Conservation (phyloP, 2,113 vertebrate genomes). For the Amphiprion percula region DNA sequence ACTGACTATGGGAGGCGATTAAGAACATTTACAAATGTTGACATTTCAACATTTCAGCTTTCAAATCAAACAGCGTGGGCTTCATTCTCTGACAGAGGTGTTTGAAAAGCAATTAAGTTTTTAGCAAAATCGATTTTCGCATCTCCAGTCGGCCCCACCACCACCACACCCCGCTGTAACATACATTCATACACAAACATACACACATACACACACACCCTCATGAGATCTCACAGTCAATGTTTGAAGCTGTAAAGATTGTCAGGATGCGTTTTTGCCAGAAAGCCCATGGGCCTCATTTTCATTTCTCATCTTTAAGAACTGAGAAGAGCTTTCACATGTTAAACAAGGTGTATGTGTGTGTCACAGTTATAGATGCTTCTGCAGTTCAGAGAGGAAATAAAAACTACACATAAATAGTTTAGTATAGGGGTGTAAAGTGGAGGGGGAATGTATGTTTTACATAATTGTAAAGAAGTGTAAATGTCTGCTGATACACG, state of each 20-base stretch:
- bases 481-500: neutral
- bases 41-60: slow-evolving; percentile 51
- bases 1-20: slow-evolving; percentile 31
- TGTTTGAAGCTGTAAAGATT: slow-evolving; percentile 68
- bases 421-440: neutral
- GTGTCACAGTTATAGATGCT: neutral
- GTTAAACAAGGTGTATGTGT: slow-evolving; percentile 48
- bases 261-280: slow-evolving; percentile 56
- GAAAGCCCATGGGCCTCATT: slow-evolving; percentile 72
- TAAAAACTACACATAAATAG: neutral
- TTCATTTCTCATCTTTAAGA: slow-evolving; percentile 60
- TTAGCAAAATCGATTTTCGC: slow-evolving; percentile 49
- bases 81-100: slow-evolving; percentile 37
- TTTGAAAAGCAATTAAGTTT: slow-evolving; percentile 70
- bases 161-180: neutral
- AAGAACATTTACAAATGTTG: slow-evolving; percentile 54
- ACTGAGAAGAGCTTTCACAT: slow-evolving; percentile 55
- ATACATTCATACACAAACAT: slow-evolving; percentile 20
- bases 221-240: slow-evolving; percentile 47
- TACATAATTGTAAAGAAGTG: neutral
- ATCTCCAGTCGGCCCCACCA: slow-evolving; percentile 15
- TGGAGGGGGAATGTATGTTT: slow-evolving; percentile 21
- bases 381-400: slow-evolving; percentile 7
- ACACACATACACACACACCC: slow-evolving; percentile 28
- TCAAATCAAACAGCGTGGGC: slow-evolving; percentile 35